Conservation (phyloP, 2,113 vertebrate genomes). For the Sinocyclocheilus grahami region DNA sequence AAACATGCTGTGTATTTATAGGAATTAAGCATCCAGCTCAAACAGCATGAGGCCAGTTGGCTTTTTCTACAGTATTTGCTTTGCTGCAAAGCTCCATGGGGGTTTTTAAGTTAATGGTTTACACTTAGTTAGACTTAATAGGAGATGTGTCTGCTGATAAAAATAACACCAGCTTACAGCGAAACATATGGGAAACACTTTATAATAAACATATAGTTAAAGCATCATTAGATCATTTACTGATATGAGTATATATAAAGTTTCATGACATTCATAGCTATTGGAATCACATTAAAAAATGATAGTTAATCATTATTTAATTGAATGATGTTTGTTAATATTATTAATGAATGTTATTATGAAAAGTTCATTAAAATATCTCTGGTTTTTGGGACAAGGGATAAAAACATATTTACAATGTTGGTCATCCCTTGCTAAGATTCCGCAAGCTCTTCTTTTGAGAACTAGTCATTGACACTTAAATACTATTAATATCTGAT, state of each 20-base stretch:
- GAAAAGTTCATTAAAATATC: neutral
- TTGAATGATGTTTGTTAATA: neutral
- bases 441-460: neutral
- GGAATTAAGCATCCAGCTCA: too few relatives aligned
- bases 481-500: too few relatives aligned
- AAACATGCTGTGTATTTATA: too few relatives aligned
- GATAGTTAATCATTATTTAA: neutral
- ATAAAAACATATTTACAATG: neutral
- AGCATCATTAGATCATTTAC: too few relatives aligned
- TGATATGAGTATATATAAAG: neutral
- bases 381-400: neutral
- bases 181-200: neutral
- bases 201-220: neutral
- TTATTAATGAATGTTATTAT: neutral
- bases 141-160: neutral
- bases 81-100: too few relatives aligned
- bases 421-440: neutral
- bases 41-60: too few relatives aligned
- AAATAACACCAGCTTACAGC: constrained; percentile 4
- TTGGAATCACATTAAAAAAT: neutral
- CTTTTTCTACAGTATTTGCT: too few relatives aligned
- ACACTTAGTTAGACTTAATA: too few relatives aligned
- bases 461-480: too few relatives aligned
- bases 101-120: too few relatives aligned
- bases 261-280: neutral